Evolutionary conservation across 2,797 vertebrate genomes (phyloP).

Genomic region (Ispidina lecontei): DNA sequence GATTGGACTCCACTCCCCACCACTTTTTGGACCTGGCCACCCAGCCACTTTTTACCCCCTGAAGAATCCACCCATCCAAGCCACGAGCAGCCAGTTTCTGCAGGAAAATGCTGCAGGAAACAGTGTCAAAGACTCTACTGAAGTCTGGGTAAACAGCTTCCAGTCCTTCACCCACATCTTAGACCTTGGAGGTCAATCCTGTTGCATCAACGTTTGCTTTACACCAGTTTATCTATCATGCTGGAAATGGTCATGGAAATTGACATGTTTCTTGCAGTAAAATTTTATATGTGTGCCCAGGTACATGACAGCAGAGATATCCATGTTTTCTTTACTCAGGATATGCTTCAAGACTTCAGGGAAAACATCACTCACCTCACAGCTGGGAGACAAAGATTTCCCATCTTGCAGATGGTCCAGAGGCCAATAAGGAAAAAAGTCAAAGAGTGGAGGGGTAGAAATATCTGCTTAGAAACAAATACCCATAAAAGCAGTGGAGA

Average conservation of each 20-base stretch:
- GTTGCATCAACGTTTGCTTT: neutral
- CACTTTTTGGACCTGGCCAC: neutral
- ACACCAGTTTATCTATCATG: neutral
- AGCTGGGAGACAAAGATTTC: neutral
- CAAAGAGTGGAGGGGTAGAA: neutral
- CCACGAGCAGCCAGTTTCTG: neutral
- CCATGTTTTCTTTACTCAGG: neutral
- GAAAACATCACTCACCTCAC: neutral
- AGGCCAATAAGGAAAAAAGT: neutral
- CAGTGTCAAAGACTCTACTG: neutral
- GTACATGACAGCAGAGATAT: neutral
- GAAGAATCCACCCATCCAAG: neutral
- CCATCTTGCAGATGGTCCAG: neutral
- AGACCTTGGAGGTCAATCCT: neutral
- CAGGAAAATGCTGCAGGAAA: neutral
- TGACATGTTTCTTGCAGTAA: neutral
- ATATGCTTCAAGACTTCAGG: neutral
- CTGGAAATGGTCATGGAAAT: neutral
- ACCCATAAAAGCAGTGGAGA: rapidly evolving
- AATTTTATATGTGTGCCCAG: neutral
- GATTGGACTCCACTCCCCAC: neutral
- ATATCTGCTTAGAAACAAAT: neutral
- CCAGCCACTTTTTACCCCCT: neutral
- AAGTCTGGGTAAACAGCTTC: no score
- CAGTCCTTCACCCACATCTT: neutral